Conservation (phyloP, 2,113 vertebrate genomes). For the Pedionomus torquatus region DNA sequence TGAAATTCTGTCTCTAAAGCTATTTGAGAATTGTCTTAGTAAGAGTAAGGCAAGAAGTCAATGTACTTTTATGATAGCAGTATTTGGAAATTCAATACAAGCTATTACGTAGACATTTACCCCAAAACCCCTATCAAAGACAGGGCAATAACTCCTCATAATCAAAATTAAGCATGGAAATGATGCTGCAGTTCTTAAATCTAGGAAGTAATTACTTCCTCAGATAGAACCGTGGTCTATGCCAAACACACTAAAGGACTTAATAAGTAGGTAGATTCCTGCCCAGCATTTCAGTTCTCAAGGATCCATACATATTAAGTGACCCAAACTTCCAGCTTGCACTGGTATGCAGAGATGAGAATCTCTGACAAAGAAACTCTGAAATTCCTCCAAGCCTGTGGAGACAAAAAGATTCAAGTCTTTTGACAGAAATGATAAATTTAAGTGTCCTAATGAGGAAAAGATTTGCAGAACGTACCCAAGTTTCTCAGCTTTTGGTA, state of each 20-base stretch:
- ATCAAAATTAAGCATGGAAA: neutral
- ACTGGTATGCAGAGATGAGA: neutral
- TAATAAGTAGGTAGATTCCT: neutral
- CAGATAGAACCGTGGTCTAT: neutral
- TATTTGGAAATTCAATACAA: neutral
- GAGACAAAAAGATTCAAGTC: neutral
- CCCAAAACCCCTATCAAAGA: neutral
- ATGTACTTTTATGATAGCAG: neutral
- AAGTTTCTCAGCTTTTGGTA: neutral
- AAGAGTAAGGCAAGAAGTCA: neutral
- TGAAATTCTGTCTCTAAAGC: neutral
- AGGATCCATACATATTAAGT: neutral
- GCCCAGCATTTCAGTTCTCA: neutral
- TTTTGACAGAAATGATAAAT: neutral
- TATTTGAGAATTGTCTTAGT: neutral
- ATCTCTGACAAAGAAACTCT: neutral
- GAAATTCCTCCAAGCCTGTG: neutral
- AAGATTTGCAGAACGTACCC: neutral
- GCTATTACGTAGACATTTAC: neutral
- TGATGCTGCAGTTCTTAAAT: neutral
- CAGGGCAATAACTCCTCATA: accelerated
- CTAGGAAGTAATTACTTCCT: neutral
- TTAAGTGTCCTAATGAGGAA: neutral
- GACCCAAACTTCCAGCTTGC: neutral
- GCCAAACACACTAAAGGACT: neutral